Evolutionary conservation across 2,888 invertebrate species (phyloP).

Genomic region (Marasmarcha lunaedactyla): DNA sequence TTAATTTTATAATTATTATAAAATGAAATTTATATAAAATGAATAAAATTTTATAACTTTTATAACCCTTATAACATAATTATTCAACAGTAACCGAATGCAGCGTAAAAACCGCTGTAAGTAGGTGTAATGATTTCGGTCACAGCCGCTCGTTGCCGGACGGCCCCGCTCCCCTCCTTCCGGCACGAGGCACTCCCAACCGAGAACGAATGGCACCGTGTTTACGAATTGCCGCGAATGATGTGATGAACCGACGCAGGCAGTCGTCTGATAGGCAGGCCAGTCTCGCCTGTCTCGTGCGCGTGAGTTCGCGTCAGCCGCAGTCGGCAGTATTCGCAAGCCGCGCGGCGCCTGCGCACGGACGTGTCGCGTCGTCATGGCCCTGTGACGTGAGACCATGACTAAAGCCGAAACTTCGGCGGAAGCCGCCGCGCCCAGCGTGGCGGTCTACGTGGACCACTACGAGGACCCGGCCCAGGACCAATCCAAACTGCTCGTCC

Average conservation of each 20-base stretch:
- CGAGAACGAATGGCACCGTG: conserved; percentile 49
- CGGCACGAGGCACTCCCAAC: conserved; percentile 42
- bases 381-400: conserved; percentile 63
- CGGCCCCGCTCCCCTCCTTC: conserved; percentile 81
- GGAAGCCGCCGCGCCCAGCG: conserved; percentile 54
- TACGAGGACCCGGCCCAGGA: conserved; percentile 49
- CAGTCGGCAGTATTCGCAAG: conserved; percentile 39
- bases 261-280: conserved; percentile 60
- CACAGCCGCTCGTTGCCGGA: no score
- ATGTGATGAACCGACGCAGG: conserved; percentile 47
- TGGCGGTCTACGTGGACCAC: conserved; percentile 55
- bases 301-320: conserved; percentile 68
- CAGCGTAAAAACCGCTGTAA: no score
- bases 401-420: conserved; percentile 50
- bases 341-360: conserved; percentile 58
- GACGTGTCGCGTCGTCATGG: conserved; percentile 53
- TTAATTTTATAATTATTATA: no score
- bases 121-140: no score
- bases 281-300: conserved; percentile 82
- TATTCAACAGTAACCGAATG: no score
- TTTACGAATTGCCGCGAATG: conserved; percentile 57
- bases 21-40: no score
- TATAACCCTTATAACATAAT: no score
- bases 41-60: no score
- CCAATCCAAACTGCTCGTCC: conserved; percentile 46